A percentile compares a stretch with the other conserved stretches of the same genome.
Conservation (phyloP, 2,888 invertebrate species). For the Petrolisthes manimaculis region DNA sequence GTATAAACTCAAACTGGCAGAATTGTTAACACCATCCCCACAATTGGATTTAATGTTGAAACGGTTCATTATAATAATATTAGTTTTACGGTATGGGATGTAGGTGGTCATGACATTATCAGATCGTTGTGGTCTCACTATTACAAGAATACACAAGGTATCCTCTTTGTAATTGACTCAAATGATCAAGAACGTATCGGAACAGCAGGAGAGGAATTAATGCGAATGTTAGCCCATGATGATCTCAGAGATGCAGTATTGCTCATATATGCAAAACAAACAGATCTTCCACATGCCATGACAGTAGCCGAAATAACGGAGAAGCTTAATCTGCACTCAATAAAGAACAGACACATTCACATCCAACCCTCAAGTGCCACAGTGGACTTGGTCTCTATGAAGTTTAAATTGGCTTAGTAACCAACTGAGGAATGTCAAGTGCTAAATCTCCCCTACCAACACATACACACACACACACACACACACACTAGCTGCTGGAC, state of each 20-base stretch:
- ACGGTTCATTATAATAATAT: slow-evolving; percentile 99
- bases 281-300: slow-evolving; percentile 99
- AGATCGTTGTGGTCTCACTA: slow-evolving; percentile 98
- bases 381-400: slow-evolving; percentile 98
- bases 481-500: slow-evolving; percentile 38
- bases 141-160: slow-evolving; percentile 98
- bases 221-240: slow-evolving; percentile 99
- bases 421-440: slow-evolving; percentile 98
- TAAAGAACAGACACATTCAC: slow-evolving; percentile 98
- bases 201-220: slow-evolving; percentile 97
- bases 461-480: no score
- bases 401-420: slow-evolving; percentile 99
- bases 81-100: slow-evolving; percentile 98
- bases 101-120: slow-evolving; percentile 98
- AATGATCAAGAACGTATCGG: slow-evolving; percentile 99
- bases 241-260: slow-evolving; percentile 99
- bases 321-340: slow-evolving; percentile 96
- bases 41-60: slow-evolving; percentile 98
- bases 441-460: slow-evolving; percentile 75
- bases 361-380: slow-evolving; percentile 96
- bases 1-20: slow-evolving; percentile 99
- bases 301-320: slow-evolving; percentile 99
- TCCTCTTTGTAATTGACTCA: slow-evolving; percentile 99
- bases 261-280: slow-evolving; percentile 99
- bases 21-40: slow-evolving; percentile 99